Percentiles rank a stretch among this genome's conserved stretches.
phyloP scores from a whole-genome alignment of 2,888 invertebrate genomes.

The Gryllus longicercus region DNA sequence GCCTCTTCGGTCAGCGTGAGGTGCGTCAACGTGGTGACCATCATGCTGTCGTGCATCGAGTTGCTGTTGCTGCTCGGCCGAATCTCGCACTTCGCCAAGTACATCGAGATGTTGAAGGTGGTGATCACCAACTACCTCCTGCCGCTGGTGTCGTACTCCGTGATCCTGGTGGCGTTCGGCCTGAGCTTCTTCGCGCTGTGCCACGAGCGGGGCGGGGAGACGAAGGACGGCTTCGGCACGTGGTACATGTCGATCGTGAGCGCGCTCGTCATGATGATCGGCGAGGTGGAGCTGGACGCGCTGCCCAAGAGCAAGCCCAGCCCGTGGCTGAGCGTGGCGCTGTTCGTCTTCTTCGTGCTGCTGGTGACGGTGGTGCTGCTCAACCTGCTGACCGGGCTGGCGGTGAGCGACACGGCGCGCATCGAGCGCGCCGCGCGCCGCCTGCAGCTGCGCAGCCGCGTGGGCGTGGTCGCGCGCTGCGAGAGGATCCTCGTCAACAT shows the following conservation, averaged over 20 bases:
- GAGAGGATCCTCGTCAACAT: not conserved
- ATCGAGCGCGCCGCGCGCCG: not conserved
- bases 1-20: not conserved
- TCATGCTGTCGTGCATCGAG: slow-evolving; percentile 72
- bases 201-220: not conserved
- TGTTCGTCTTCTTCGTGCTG: slow-evolving; percentile 23
- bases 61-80: slow-evolving; percentile 74
- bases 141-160: slow-evolving; percentile 73
- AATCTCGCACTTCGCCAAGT: slow-evolving; percentile 72
- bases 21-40: slow-evolving; percentile 64
- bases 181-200: slow-evolving; percentile 62
- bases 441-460: not conserved
- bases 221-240: not conserved
- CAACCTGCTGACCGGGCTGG: slow-evolving; percentile 25
- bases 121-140: slow-evolving; percentile 76
- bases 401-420: slow-evolving; percentile 19
- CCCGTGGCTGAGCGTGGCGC: not conserved
- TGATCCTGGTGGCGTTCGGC: slow-evolving; percentile 76
- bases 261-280: slow-evolving; percentile 21
- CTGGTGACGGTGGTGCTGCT: slow-evolving; percentile 22
- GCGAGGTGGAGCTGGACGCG: slow-evolving; percentile 12
- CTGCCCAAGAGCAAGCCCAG: not conserved
- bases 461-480: not conserved
- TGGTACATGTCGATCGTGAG: slow-evolving; percentile 17
- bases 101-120: slow-evolving; percentile 77